Evolutionary conservation across 1,140 invertebrate genomes (phyloP), one percentile per base, ranked within the genome.

Genomic region (Chionoecetes opilio): DNA sequence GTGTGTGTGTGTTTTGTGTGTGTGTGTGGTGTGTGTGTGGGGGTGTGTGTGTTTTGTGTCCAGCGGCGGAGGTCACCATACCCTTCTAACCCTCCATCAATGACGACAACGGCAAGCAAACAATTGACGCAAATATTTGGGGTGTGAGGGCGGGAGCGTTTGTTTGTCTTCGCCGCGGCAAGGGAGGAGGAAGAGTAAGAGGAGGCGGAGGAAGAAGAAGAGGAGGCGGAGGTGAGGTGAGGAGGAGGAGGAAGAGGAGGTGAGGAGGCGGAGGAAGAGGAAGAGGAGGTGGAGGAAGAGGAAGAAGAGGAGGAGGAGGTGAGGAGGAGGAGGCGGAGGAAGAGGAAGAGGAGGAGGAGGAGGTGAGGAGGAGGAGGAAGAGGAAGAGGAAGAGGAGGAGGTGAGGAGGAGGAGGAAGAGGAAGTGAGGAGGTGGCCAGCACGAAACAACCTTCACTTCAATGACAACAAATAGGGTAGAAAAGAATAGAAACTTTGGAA

Each of bases 111-210:
- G 63, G 21, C 63, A 75, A 75, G 63, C 63, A 75, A 75, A 75
- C 63, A 75, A 26, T 75, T 75, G 21, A 75, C 63, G 63, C 63
- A 75, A 75, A 75, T 75, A 75, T 75, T 75, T 75, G 63, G 63
- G 21, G 21, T 75, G 63, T 75, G 63, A 75, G 63, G 63, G 63
- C 63, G 63, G 63, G 21, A n/a, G 63, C n/a, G 63, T 46, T 46
- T 46, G n/a, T 53, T 53, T 53, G 63, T 75, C 63, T n/a, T 26
- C 63, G 63, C 63, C n/a, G 26, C 63, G 21, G 21, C 26, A 5
- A 75, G 63, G 63, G 6, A 75, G 63, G 11, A 75, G 21, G 53
- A 75, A 21, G 53, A 75, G 53, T 6, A 75, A 21, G 53, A 75
- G 53, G 53, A 75, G 63, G 63, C 26, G 63, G 63, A 75, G 63